Conservation (phyloP, 2,888 invertebrate genomes). For the Meandrusa payeni region DNA sequence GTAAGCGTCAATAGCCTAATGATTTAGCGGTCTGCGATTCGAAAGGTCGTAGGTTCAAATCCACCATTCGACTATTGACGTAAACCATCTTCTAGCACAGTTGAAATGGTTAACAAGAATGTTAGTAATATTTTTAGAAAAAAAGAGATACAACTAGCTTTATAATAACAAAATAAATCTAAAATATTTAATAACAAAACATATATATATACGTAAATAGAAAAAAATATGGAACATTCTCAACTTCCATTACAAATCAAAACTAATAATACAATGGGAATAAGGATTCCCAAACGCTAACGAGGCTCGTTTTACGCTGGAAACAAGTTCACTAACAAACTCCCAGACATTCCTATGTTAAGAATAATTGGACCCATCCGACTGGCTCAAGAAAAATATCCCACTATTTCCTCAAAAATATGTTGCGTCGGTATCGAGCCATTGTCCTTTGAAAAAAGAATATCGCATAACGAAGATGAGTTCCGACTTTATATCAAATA, state of each 20-base stretch:
- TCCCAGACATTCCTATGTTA: constrained; percentile 62
- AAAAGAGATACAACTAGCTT: too few relatives aligned
- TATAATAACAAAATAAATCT: too few relatives aligned
- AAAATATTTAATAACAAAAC: too few relatives aligned
- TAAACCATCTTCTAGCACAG: too few relatives aligned
- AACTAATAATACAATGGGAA: constrained; percentile 23
- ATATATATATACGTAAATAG: too few relatives aligned
- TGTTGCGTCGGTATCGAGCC: constrained; percentile 64
- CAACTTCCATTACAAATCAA: constrained; percentile 19
- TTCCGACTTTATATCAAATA: constrained; percentile 81
- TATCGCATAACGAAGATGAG: constrained; percentile 80
- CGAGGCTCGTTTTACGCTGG: constrained; percentile 37
- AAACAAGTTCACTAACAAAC: constrained; percentile 57
- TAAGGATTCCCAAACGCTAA: constrained; percentile 29
- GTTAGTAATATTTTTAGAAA: too few relatives aligned
- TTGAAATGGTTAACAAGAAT: too few relatives aligned
- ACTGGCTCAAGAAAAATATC: constrained; percentile 67
- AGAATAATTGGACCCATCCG: constrained; percentile 71
- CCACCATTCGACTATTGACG: too few relatives aligned
- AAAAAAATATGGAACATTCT: constrained; percentile 5
- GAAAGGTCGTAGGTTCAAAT: too few relatives aligned
- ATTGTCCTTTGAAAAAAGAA: constrained; percentile 80
- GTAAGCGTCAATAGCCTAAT: too few relatives aligned
- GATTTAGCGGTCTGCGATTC: too few relatives aligned
- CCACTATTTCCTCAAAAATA: constrained; percentile 67